A percentile compares a stretch with the other conserved stretches of the same genome.
These are phyloP conservation scores for Drosophila sturtevanti DNA, from an alignment of 1,140 invertebrate genomes.

Conservation along the genomic window DNA sequence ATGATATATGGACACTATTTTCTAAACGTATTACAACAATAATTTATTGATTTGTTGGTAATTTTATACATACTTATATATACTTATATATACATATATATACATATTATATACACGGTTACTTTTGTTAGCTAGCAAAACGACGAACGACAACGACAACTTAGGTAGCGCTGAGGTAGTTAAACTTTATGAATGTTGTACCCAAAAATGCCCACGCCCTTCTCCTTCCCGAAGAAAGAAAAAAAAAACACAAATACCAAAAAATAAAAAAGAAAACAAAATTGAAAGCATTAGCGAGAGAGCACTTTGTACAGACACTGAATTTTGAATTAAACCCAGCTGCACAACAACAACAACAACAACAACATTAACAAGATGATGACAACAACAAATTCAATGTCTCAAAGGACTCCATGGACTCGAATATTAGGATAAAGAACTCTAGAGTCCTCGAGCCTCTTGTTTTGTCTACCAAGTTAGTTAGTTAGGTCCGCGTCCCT, in stretches of 20 bases:
- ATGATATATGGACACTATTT: slow-evolving; percentile 80
- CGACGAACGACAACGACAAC: slow-evolving; percentile 74
- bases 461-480: slow-evolving; percentile 62
- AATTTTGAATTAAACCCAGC: slow-evolving; percentile 33
- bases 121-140: slow-evolving; percentile 77
- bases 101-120: slow-evolving; percentile 69
- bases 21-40: slow-evolving; percentile 81
- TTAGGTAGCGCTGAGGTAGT: slow-evolving; percentile 75
- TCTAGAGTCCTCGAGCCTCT: not conserved
- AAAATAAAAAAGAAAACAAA: slow-evolving; percentile 39
- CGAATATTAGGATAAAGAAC: not conserved
- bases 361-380: not conserved
- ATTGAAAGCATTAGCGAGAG: slow-evolving; percentile 43
- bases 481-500: slow-evolving; percentile 68
- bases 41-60: slow-evolving; percentile 78
- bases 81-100: slow-evolving; percentile 23
- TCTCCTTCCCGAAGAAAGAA: not conserved
- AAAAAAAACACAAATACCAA: not conserved
- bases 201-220: slow-evolving; percentile 60
- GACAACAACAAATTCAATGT: not conserved
- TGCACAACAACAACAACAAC: slow-evolving; percentile 37
- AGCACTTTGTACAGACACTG: slow-evolving; percentile 63
- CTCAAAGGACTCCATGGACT: not conserved
- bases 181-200: slow-evolving; percentile 79
- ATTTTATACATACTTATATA: slow-evolving; percentile 64